These are phyloP conservation scores for Odontesthes bonariensis DNA, from an alignment of 2,113 vertebrate species.

Conservation along the genomic window DNA sequence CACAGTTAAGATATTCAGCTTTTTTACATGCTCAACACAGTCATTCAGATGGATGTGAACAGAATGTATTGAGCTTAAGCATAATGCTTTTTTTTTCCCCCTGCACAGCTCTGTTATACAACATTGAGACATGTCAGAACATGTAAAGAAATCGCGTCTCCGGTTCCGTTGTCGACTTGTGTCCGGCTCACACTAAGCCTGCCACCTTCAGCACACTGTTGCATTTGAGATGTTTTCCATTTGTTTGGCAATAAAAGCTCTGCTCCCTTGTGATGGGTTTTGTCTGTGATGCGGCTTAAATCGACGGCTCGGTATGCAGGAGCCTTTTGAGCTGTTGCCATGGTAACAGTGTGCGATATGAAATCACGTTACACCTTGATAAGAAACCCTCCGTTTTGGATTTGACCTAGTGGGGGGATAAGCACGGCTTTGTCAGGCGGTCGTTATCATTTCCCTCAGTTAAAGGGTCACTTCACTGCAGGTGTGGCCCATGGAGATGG, in stretches of 20 bases:
- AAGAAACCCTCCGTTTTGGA: slow-evolving; percentile 10
- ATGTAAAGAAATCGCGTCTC: not conserved
- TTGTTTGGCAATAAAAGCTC: not conserved
- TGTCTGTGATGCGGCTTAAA: slow-evolving; percentile 33
- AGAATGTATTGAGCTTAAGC: too few relatives aligned
- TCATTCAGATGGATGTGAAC: not conserved
- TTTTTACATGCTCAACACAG: too few relatives aligned
- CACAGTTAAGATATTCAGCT: too few relatives aligned
- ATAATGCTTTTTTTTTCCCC: too few relatives aligned
- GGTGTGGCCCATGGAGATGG: not conserved
- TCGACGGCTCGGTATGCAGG: not conserved
- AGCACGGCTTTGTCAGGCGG: not conserved
- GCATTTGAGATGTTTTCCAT: slow-evolving; percentile 9
- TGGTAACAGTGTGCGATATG: slow-evolving; percentile 46
- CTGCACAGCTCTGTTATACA: not conserved
- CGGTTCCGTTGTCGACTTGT: not conserved
- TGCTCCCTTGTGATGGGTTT: slow-evolving; percentile 13
- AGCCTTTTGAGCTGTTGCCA: slow-evolving; percentile 55
- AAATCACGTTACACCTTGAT: slow-evolving; percentile 43
- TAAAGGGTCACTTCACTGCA: not conserved
- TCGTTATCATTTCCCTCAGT: not conserved
- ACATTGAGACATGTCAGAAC: not conserved
- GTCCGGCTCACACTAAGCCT: too few relatives aligned
- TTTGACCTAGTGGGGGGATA: not conserved
- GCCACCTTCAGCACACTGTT: not conserved